These are phyloP conservation scores for Calliphora vomitoria DNA, from an alignment of 2,888 invertebrate species.

Conservation along the genomic window DNA sequence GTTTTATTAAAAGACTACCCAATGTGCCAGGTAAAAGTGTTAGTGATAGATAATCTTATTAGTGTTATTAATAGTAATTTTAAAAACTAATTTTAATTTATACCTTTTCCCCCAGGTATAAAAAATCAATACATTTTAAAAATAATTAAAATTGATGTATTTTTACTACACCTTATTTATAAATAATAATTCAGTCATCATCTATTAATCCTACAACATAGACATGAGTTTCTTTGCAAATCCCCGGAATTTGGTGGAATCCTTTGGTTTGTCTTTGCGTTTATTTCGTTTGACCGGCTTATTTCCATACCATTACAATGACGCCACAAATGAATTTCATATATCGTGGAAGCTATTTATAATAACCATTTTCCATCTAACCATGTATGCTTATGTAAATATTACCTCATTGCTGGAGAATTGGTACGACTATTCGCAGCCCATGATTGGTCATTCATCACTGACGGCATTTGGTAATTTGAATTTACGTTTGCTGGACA, in stretches of 20 bases:
- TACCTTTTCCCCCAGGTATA: no score
- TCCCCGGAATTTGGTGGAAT: conserved; percentile 67
- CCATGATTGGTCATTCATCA: conserved; percentile 73
- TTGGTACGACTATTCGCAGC: conserved; percentile 74
- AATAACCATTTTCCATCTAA: conserved; percentile 71
- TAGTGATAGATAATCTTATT: no score
- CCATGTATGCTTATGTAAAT: conserved; percentile 76
- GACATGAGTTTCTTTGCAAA: conserved; percentile 58
- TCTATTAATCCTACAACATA: neutral
- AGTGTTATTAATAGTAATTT: no score
- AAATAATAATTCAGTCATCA: no score
- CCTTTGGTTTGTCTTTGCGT: conserved; percentile 63
- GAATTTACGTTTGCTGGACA: conserved; percentile 72
- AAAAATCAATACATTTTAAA: no score
- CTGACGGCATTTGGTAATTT: conserved; percentile 74
- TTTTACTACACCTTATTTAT: no score
- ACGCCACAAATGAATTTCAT: conserved; percentile 49
- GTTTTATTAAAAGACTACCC: no score
- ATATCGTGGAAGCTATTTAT: conserved; percentile 69
- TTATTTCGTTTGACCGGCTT: conserved; percentile 75
- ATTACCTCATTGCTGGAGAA: conserved; percentile 69
- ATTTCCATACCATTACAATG: conserved; percentile 74
- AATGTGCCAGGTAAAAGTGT: no score
- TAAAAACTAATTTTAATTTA: no score
- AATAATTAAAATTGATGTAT: no score